Evolutionary conservation across 53 echinoderm and acorn worm genomes (phyloP).

Genomic region (Luidia sarsii): DNA sequence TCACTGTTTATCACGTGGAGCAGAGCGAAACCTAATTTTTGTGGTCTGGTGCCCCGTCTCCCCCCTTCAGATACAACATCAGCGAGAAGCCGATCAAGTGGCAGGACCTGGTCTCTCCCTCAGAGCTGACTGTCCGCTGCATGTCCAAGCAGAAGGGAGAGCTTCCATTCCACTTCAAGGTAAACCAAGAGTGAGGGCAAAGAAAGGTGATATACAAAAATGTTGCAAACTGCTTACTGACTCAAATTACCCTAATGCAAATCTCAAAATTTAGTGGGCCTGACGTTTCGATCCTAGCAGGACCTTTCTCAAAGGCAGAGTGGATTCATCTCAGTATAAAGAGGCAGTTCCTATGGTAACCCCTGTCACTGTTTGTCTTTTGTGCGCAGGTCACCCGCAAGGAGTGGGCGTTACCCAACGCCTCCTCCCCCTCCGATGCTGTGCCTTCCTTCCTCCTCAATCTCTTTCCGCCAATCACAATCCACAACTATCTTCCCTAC

Average conservation of each 20-base stretch:
- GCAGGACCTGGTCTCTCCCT: conserved; percentile 78
- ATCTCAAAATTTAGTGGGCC: too few species aligned
- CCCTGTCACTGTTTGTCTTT: too few species aligned
- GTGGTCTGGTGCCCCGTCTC: background rate
- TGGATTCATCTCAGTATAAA: background rate
- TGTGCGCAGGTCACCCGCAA: conserved; percentile 67
- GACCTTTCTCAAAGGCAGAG: too few species aligned
- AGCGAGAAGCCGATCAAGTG: conserved; percentile 87
- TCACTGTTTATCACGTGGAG: too few species aligned
- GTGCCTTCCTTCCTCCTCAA: conserved; percentile 83
- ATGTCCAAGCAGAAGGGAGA: conserved; percentile 76
- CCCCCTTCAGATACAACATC: conserved; percentile 73
- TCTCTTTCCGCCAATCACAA: conserved; percentile 90
- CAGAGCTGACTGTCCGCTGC: conserved; percentile 73
- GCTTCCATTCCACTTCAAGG: conserved; percentile 82
- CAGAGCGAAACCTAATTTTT: too few species aligned
- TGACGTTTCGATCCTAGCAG: too few species aligned
- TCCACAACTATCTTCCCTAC: conserved; percentile 97
- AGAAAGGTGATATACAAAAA: too few species aligned
- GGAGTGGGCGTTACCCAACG: conserved; percentile 46
- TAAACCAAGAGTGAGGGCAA: too few species aligned
- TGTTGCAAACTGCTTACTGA: too few species aligned
- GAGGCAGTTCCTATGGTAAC: background rate
- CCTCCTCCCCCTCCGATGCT: conserved; percentile 25
- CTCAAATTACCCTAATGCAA: too few species aligned